Base-by-base conservation (phyloP, 2,797 vertebrate genomes). In the Brachyalestes nurse region DNA sequence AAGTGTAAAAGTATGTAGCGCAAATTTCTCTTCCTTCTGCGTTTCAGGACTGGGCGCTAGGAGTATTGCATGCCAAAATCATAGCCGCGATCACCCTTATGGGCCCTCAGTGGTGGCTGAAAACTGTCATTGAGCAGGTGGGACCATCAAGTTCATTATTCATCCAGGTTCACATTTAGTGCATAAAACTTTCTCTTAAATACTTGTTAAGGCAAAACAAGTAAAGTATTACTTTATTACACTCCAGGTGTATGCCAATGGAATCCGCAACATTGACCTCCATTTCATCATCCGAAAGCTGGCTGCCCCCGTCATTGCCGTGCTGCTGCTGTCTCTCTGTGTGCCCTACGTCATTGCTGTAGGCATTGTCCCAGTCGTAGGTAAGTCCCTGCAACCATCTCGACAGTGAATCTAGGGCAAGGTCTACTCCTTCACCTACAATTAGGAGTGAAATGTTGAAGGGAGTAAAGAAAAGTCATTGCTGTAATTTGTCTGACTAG, bases 91-190 rank as follows among this genome's bases (percentile, higher is more conserved):
- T 99, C 89, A 98, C 97, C 5, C 87, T 99, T 72, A 98, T 99
- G 98, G 98, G 98, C 28, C 98, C 98, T 82, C 98, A 99, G 91
- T 99, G 97, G 97, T 98, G 97, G 97, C 89, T 99, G 78, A 99
- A 99, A 94, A 97, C 96, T 0, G 97, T 99, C 72, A 99, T 99
- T 76, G 98, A 99, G 89, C 98, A 99, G 97, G 97, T 97, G 21
- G 73, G 58, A 57, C 23, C 6, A 1, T 28, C 8, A n/a, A 10
- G 16, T 19, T 17, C 34, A 40, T 8, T 66, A 40, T 13, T 19
- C 8, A 10, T 40, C 7, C 5, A 19, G 76, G 12, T 81, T 28
- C 45, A 6, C 16, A 7, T 28, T 7, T 45, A 4, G 6, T 19
- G 64, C 25, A 16, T 61, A 10, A 25, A 14, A 25, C 21, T 12